Conservation (phyloP, 2,113 vertebrate species). For the Dromaius novaehollandiae region DNA sequence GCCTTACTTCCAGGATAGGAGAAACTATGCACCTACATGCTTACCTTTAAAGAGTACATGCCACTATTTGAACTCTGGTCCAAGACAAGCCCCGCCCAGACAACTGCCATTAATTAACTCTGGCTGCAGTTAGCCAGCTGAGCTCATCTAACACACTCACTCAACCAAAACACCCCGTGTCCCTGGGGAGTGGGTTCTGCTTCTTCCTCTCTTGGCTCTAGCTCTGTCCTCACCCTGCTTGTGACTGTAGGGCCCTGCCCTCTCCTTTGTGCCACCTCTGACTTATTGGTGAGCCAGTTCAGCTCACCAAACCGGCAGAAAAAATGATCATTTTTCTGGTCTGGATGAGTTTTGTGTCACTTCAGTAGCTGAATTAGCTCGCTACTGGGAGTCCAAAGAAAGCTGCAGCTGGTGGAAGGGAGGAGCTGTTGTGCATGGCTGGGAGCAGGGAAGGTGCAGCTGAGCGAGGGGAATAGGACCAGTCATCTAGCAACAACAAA, state of each 20-base stretch:
- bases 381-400: background rate
- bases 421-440: background rate
- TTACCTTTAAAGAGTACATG: background rate
- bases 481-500: background rate
- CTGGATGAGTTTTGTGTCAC: background rate
- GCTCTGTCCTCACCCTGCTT: background rate
- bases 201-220: background rate
- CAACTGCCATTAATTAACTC: slow-evolving; percentile 20
- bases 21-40: background rate
- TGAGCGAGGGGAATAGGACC: background rate
- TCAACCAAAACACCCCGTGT: background rate
- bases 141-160: background rate
- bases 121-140: slow-evolving; percentile 15
- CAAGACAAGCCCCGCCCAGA: slow-evolving; percentile 8
- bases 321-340: background rate
- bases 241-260: background rate
- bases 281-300: background rate
- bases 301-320: background rate
- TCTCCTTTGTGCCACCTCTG: background rate
- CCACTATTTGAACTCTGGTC: background rate
- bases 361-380: background rate
- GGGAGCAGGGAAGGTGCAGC: background rate
- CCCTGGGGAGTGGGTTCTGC: background rate
- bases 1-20: background rate
- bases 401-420: background rate